Conservation (phyloP, 1,140 invertebrate species). For the Pectinophora gossypiella region DNA sequence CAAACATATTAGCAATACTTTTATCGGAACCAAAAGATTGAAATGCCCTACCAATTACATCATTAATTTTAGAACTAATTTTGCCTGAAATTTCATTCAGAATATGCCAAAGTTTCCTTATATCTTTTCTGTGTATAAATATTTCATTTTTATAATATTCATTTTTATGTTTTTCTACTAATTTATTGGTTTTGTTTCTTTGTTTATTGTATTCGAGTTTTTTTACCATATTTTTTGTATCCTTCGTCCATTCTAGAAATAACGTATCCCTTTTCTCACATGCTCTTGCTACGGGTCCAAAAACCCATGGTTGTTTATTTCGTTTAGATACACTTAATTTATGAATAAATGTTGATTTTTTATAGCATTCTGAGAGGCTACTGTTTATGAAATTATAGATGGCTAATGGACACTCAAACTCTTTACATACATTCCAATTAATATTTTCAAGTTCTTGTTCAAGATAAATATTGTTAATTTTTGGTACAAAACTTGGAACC, state of each 20-base stretch:
- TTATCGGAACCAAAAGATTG: too few relatives aligned
- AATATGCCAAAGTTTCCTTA: too few relatives aligned
- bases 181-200: conserved; percentile 9
- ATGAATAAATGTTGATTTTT: neutral
- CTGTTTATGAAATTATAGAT: conserved; percentile 5
- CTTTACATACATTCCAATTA: neutral
- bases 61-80: too few relatives aligned
- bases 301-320: conserved; percentile 7
- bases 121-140: too few relatives aligned
- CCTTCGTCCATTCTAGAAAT: neutral
- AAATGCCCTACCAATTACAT: too few relatives aligned
- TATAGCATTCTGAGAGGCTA: neutral
- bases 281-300: neutral
- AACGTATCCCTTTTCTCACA: conserved; percentile 3
- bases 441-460: neutral
- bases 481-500: neutral
- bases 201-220: conserved; percentile 5
- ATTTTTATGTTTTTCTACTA: too few relatives aligned
- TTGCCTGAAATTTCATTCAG: too few relatives aligned
- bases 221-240: conserved; percentile 5
- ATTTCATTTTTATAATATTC: too few relatives aligned
- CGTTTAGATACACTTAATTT: conserved; percentile 2
- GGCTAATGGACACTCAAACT: neutral
- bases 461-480: neutral
- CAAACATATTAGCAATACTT: too few relatives aligned